Conservation (phyloP, 2,113 vertebrate genomes). For the Neodontobutis hainanensis region DNA sequence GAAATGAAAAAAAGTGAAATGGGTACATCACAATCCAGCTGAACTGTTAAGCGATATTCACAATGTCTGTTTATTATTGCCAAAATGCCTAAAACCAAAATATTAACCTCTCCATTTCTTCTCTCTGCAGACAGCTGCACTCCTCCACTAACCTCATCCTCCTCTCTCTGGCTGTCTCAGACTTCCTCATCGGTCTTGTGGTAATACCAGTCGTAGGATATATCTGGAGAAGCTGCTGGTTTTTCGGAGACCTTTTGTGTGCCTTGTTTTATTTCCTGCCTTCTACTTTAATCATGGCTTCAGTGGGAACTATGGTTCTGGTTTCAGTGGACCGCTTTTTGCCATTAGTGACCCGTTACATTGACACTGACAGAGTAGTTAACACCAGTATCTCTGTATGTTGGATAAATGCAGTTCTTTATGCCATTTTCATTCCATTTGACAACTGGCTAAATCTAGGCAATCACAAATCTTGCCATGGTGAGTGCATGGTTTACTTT, state of each 20-base stretch:
- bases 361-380: not conserved
- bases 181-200: not conserved
- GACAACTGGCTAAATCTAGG: too few species aligned
- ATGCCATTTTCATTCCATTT: too few species aligned
- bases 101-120: too few species aligned
- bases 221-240: not conserved
- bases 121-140: conserved; percentile 15
- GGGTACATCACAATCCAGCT: too few species aligned
- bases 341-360: not conserved
- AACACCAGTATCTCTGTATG: not conserved
- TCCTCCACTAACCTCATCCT: conserved; percentile 5
- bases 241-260: not conserved
- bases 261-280: not conserved
- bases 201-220: not conserved
- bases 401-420: not conserved
- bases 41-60: too few species aligned
- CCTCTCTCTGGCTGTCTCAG: conserved; percentile 10
- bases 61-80: too few species aligned
- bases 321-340: conserved; percentile 11
- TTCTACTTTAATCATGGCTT: not conserved
- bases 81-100: too few species aligned
- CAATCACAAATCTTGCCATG: too few species aligned
- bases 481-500: too few species aligned
- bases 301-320: conserved; percentile 4
- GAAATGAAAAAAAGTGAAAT: too few species aligned